Base-by-base conservation (phyloP, 2,888 invertebrate species). In the Thalpophila matura region DNA sequence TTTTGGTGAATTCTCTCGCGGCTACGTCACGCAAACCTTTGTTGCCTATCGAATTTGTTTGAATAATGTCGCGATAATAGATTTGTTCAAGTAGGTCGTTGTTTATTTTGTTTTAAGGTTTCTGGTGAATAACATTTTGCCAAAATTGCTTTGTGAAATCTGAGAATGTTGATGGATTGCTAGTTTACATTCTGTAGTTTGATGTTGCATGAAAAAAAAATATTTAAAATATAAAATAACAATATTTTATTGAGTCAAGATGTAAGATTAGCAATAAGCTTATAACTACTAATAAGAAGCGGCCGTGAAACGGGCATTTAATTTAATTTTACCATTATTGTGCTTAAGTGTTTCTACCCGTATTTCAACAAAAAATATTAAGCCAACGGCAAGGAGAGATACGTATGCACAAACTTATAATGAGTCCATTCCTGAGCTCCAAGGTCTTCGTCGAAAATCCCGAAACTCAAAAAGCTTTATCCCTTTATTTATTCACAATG, bases 401-500 rank as follows among this genome's bases (percentile, higher is more conserved):
- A 5, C 12, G n/a, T 35, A 38, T 53, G 70, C 62, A 49, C 24
- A 62, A 62, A 61, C 56, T 61, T 61, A 51, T 62, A 70, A 61
- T 45, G 45, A 63, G 59, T 33, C 46, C 37, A 59, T 61, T 67
- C 40, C 43, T 42, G 35, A 45, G 50, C 29, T 45, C 29, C 45
- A 49, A 59, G 56, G 62, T 67, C 47, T 71, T 65, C 35, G 40
- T 46, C 49, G 40, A 72, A 62, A 49, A 77, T 63, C 55, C 49
- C 43, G 43, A 65, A 74, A 74, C 63, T 66, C 46, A 47, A 55
- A 71, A 63, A 68, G 64, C 79, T 45, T 65, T 66, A 69, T 78
- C 62, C 78, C 68, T 75, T 79, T 80, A 78, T 75, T 79, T 79
- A 78, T 80, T 79, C 76, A 80, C 73, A 80, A 70, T 80, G 75